phyloP scores from a whole-genome alignment of 2,888 invertebrate genomes.

The Zelleria hepariella region DNA sequence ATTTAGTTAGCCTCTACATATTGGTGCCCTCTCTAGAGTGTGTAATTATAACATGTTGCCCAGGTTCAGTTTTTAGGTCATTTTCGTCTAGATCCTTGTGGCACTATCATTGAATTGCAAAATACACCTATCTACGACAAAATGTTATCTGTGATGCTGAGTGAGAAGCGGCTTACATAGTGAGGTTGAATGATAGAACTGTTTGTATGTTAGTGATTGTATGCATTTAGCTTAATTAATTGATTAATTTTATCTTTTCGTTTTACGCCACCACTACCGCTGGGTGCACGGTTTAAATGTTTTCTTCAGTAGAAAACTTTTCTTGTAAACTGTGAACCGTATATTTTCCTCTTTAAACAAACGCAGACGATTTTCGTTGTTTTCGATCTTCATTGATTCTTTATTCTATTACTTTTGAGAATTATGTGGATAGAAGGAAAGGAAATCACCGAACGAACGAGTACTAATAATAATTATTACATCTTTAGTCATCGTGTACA shows the following conservation, averaged over 20 bases:
- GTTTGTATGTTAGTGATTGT: neutral
- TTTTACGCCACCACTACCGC: slow-evolving; percentile 31
- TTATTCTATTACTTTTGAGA: too few relatives aligned
- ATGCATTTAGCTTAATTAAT: slow-evolving; percentile 4
- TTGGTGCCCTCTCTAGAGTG: too few relatives aligned
- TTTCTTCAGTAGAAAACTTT: slow-evolving; percentile 15
- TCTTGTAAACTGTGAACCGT: neutral
- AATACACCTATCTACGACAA: neutral
- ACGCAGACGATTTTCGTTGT: neutral
- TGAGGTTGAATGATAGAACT: neutral
- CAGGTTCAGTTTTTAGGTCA: too few relatives aligned
- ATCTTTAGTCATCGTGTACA: neutral
- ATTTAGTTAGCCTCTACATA: too few relatives aligned
- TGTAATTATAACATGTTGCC: too few relatives aligned
- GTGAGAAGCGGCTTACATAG: neutral
- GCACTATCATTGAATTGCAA: too few relatives aligned
- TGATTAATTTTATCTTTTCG: neutral
- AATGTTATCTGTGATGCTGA: neutral
- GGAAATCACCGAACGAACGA: neutral
- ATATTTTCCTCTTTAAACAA: neutral
- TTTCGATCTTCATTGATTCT: too few relatives aligned
- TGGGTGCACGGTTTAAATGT: slow-evolving; percentile 35
- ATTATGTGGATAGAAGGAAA: neutral
- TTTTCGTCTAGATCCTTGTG: too few relatives aligned
- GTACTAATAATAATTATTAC: neutral